These are phyloP conservation scores for Drosophila erecta DNA, from an alignment of 1,140 invertebrate genomes.

Conservation along the genomic window DNA sequence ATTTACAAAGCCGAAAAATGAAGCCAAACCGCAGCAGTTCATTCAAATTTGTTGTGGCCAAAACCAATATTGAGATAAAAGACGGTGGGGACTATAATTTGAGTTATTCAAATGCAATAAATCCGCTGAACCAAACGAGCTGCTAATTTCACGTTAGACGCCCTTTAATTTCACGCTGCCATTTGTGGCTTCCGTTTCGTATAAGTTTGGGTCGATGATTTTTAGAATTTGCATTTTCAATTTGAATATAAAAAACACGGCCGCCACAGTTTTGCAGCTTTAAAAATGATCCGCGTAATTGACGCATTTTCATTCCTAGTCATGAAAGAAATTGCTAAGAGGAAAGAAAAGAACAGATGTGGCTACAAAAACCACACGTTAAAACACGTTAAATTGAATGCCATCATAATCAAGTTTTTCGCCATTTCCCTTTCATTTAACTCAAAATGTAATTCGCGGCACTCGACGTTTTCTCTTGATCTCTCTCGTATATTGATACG, in stretches of 20 bases:
- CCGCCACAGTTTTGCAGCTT: slow-evolving; percentile 14
- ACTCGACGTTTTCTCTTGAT: no score
- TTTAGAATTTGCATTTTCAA: slow-evolving; percentile 23
- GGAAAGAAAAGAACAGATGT: no score
- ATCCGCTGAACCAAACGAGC: slow-evolving; percentile 31
- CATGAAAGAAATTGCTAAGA: background rate
- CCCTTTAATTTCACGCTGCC: slow-evolving; percentile 75
- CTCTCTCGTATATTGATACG: no score
- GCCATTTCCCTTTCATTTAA: no score
- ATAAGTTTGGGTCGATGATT: slow-evolving; percentile 26
- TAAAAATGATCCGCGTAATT: slow-evolving; percentile 4
- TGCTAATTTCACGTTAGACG: slow-evolving; percentile 71
- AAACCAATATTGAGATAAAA: slow-evolving; percentile 73
- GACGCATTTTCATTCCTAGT: slow-evolving; percentile 19
- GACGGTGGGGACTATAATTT: slow-evolving; percentile 13
- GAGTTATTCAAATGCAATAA: slow-evolving; percentile 73
- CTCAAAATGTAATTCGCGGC: no score
- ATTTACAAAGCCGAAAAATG: slow-evolving; percentile 72
- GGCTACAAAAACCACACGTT: no score
- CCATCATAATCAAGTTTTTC: no score
- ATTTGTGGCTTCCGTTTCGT: slow-evolving; percentile 76
- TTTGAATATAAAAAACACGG: slow-evolving; percentile 15
- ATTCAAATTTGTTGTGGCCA: slow-evolving; percentile 73
- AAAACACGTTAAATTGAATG: no score
- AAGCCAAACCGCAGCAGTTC: slow-evolving; percentile 16